phyloP scores from a whole-genome alignment of 2,888 invertebrate genomes.

The Temnothorax rugatulus region DNA sequence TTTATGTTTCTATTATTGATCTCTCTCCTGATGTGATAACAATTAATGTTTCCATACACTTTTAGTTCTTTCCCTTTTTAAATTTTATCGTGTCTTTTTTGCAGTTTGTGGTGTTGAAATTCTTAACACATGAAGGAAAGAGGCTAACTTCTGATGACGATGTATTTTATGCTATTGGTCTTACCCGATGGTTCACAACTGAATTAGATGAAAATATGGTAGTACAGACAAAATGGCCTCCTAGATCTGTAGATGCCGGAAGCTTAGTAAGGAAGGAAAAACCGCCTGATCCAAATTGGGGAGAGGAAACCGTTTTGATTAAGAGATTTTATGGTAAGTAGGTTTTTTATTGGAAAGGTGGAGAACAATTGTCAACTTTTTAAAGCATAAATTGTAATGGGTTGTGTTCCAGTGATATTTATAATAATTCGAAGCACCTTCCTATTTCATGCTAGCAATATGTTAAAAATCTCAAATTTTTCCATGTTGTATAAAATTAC shows the following conservation, averaged over 20 bases:
- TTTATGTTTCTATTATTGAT: neutral
- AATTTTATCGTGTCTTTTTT: neutral
- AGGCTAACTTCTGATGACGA: constrained; percentile 11
- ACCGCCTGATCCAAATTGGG: constrained; percentile 4
- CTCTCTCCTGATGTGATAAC: neutral
- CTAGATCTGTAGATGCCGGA: constrained; percentile 10
- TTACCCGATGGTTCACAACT: constrained; percentile 13
- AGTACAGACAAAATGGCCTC: constrained; percentile 21
- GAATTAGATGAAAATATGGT: constrained; percentile 23
- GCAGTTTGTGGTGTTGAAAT: constrained; percentile 25
- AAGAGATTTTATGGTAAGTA: constrained; percentile 32
- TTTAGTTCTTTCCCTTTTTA: neutral
- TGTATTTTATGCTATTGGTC: constrained; percentile 19
- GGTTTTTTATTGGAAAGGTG: neutral
- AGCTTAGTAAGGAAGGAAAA: constrained; percentile 15
- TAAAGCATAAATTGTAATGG: too few species aligned
- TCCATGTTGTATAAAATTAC: neutral
- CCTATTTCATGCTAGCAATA: neutral
- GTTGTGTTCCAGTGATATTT: neutral
- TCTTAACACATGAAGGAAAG: constrained; percentile 17
- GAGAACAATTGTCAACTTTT: neutral
- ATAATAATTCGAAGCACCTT: neutral
- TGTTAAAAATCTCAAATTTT: neutral
- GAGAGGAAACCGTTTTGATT: constrained; percentile 22
- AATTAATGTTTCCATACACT: constrained; percentile 3